Evolutionary conservation across 2,797 vertebrate genomes (phyloP).

Genomic region (Sebastes minor): DNA sequence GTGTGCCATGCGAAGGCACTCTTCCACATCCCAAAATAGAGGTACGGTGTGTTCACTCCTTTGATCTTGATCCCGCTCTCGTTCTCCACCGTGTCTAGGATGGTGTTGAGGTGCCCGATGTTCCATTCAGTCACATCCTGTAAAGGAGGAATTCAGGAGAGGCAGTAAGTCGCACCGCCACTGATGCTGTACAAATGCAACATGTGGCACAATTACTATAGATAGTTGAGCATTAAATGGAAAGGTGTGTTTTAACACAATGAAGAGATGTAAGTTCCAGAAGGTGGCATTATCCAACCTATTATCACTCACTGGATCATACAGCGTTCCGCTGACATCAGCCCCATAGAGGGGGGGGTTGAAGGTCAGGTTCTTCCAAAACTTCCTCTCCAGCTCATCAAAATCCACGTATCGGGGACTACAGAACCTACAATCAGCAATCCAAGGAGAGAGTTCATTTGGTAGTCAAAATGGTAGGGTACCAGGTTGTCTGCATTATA

Average conservation of each 20-base stretch:
- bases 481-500: background rate
- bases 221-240: background rate
- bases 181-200: background rate
- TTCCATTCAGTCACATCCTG: constrained; percentile 95
- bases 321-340: constrained; percentile 93
- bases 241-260: background rate
- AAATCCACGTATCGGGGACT: constrained; percentile 91
- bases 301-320: constrained; percentile 86
- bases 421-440: constrained; percentile 85
- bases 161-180: background rate
- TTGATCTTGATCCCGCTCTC: constrained; percentile 96
- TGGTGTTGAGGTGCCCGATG: constrained; percentile 91
- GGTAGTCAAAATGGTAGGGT: background rate
- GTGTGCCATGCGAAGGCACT: constrained; percentile 99
- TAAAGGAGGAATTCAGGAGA: background rate
- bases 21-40: constrained; percentile 99
- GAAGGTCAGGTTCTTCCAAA: constrained; percentile 98
- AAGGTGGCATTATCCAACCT: background rate
- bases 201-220: background rate
- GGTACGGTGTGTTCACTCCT: constrained; percentile 94
- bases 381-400: constrained; percentile 96
- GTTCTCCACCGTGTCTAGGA: constrained; percentile 92
- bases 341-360: constrained; percentile 96
- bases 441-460: background rate
- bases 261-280: background rate